Percentiles rank a stretch among this genome's conserved stretches.
phyloP scores from a whole-genome alignment of 2,888 invertebrate genomes.

The Sesia apiformis region DNA sequence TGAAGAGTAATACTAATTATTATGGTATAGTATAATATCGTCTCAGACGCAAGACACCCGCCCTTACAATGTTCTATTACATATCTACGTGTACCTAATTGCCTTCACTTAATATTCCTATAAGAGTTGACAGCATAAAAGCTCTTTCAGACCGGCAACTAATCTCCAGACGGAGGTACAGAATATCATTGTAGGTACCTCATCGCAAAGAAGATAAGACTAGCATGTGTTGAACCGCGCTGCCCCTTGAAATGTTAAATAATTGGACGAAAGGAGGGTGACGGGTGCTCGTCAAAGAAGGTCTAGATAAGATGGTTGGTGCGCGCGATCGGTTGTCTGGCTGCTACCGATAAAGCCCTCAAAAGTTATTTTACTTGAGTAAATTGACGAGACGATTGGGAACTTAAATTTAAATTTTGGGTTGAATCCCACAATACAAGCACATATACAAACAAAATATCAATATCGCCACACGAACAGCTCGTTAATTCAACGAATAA shows the following conservation, averaged over 20 bases:
- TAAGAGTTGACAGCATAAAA: neutral
- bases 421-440: no score
- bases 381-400: conserved; percentile 1
- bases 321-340: conserved; percentile 4
- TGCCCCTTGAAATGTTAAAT: neutral
- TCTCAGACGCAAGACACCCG: no score
- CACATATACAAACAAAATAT: no score
- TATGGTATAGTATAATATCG: no score
- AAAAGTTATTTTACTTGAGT: conserved; percentile 10
- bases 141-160: neutral
- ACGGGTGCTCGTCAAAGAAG: neutral
- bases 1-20: no score
- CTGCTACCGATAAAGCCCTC: conserved; percentile 3
- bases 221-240: neutral
- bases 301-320: conserved; percentile 9
- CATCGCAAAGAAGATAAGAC: neutral
- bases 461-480: no score
- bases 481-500: no score
- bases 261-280: neutral
- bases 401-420: no score
- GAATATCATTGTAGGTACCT: neutral
- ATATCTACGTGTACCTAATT: no score
- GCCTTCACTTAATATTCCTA: no score
- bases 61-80: no score
- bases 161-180: neutral